Conservation (phyloP, 2,113 vertebrate genomes). For the Pardalotus punctatus region DNA sequence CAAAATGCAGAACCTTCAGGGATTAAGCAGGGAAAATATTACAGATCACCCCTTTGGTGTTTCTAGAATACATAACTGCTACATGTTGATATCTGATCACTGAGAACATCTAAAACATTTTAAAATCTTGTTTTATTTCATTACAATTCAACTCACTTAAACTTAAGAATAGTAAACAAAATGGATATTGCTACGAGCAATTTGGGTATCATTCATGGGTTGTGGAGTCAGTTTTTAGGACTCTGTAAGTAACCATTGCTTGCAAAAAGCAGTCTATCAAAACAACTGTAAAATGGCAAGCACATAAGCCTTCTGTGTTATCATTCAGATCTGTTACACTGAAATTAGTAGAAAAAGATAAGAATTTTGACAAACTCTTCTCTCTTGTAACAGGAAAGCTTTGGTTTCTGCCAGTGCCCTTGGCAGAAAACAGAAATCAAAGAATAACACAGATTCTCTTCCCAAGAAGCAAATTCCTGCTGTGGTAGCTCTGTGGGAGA, state of each 20-base stretch:
- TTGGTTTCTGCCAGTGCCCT: background rate
- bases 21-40: background rate
- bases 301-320: background rate
- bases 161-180: background rate
- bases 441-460: background rate
- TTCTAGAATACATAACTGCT: background rate
- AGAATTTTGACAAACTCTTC: background rate
- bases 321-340: background rate
- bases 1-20: background rate
- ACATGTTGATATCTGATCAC: slow-evolving; percentile 13
- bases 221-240: background rate
- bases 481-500: background rate
- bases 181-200: background rate
- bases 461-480: background rate
- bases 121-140: slow-evolving; percentile 61
- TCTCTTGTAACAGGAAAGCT: background rate
- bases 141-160: slow-evolving; percentile 43
- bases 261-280: background rate
- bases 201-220: background rate
- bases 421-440: background rate
- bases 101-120: slow-evolving; percentile 8
- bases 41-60: background rate
- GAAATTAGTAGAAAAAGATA: background rate
- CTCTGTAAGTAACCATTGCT: background rate
- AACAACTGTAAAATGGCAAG: background rate